Base-by-base conservation (phyloP, 2,888 invertebrate genomes). In the Herminia tarsipennalis region DNA sequence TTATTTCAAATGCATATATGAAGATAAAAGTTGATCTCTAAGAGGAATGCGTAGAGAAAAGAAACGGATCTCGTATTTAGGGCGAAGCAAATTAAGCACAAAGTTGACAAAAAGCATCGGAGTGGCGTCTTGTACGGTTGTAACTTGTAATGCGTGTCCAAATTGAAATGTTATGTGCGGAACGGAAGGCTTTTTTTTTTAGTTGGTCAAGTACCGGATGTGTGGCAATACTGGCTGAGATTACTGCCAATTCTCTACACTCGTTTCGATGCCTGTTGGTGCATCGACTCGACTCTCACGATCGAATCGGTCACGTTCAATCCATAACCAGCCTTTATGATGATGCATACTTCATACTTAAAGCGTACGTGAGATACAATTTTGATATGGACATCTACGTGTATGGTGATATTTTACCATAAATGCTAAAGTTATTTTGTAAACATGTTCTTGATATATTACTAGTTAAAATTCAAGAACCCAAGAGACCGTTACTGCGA, bases 91-190 rank as follows among this genome's bases (percentile, higher is more conserved):
- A 88, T 86, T 83, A 86, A 78, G 82, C 74, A 76, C 81, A 78
- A 71, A 79, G 81, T 81, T 83, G 82, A 86, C 86, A 87, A 87
- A 86, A 86, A 83, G 74, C 59, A 47, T 40, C 47, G 37, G 28
- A 37, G 49, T 47, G 47, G 50, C 60, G 62, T 61, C 45, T 24
- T n/a, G 53, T 57, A 65, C 67, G 67, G 55, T 56, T 66, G 56
- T 41, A 32, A 34, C 49, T 50, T 57, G 55, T 69, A 72, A 68
- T 64, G 69, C 67, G 75, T 69, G 57, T 70, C 70, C 70, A 81
- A 88, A 87, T 88, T 79, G 79, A 79, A 83, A 80, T 81, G 69
- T 83, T 79, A 81, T 86, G 82, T 84, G 86, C 83, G 86, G 85
- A 88, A 86, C 88, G 87, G 86, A 86, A 86, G 83, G 78, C 81